Conservation (phyloP, 2,113 vertebrate genomes). For the Anser brachyrhynchus region DNA sequence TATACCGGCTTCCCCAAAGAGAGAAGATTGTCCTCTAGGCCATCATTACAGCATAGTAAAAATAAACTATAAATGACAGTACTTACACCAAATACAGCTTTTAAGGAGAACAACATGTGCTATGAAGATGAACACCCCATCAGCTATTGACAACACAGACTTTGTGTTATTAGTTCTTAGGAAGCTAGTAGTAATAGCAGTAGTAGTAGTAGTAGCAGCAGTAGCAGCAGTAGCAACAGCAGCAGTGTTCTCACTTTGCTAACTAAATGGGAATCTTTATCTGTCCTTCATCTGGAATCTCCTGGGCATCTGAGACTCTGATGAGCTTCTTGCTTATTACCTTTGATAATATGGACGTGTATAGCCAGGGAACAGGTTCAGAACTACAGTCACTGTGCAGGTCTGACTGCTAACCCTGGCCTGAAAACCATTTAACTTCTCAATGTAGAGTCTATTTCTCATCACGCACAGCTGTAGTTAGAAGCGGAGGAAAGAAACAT, state of each 20-base stretch:
- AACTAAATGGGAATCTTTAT: neutral
- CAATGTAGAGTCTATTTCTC: neutral
- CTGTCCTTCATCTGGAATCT: neutral
- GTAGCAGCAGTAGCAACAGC: neutral
- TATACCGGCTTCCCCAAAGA: slow-evolving; percentile 11
- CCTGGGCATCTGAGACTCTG: neutral
- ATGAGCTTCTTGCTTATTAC: neutral
- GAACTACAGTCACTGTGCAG: accelerated
- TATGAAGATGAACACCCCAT: neutral
- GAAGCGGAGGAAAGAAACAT: neutral
- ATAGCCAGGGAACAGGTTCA: neutral
- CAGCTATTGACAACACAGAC: neutral
- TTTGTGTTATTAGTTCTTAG: neutral
- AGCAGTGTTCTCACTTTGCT: neutral
- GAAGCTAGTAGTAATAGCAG: neutral
- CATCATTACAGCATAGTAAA: slow-evolving; percentile 1
- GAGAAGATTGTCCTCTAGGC: slow-evolving; percentile 45
- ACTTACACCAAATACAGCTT: neutral
- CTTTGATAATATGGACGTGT: accelerated
- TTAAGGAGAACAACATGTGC: neutral
- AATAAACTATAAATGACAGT: neutral
- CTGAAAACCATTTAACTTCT: neutral
- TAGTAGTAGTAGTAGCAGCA: neutral
- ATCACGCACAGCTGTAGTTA: accelerated
- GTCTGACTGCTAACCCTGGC: neutral